Percentiles rank a stretch among this genome's conserved stretches.
phyloP scores from a whole-genome alignment of 2,888 invertebrate genomes.

The Tyria jacobaeae region DNA sequence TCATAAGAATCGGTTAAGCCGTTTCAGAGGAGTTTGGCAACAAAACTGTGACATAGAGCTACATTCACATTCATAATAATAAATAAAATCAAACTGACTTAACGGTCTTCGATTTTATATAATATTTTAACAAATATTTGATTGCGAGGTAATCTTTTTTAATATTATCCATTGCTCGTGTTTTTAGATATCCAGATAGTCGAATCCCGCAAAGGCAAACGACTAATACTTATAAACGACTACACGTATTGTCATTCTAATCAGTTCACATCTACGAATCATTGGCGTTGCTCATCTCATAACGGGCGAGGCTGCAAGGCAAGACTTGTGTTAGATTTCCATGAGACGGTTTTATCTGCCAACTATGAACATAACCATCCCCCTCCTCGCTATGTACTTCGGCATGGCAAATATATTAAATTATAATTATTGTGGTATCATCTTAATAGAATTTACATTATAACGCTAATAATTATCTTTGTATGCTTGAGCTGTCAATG shows the following conservation, averaged over 20 bases:
- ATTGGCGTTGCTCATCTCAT: slow-evolving; percentile 39
- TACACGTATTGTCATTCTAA: slow-evolving; percentile 31
- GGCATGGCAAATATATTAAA: slow-evolving; percentile 22
- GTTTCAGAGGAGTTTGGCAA: too few species aligned
- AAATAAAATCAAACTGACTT: too few species aligned
- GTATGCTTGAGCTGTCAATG: neutral
- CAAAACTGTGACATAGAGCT: too few species aligned
- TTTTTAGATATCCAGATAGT: slow-evolving; percentile 10
- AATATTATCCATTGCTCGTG: neutral
- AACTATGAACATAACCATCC: slow-evolving; percentile 27
- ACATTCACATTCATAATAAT: too few species aligned
- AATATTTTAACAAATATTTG: too few species aligned
- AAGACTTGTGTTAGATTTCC: slow-evolving; percentile 20
- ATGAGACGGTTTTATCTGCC: slow-evolving; percentile 8
- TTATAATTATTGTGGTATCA: neutral
- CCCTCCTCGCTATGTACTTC: slow-evolving; percentile 14
- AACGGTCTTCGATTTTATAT: too few species aligned
- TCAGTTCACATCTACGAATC: slow-evolving; percentile 12
- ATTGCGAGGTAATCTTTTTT: too few species aligned
- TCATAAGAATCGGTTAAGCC: too few species aligned
- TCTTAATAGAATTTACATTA: too few species aligned
- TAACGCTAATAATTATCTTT: too few species aligned
- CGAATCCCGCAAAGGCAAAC: slow-evolving; percentile 32
- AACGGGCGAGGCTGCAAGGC: slow-evolving; percentile 40
- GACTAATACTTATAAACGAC: slow-evolving; percentile 39